Evolutionary conservation across 2,113 vertebrate genomes (phyloP).

Genomic region (Hippocampus abdominalis): DNA sequence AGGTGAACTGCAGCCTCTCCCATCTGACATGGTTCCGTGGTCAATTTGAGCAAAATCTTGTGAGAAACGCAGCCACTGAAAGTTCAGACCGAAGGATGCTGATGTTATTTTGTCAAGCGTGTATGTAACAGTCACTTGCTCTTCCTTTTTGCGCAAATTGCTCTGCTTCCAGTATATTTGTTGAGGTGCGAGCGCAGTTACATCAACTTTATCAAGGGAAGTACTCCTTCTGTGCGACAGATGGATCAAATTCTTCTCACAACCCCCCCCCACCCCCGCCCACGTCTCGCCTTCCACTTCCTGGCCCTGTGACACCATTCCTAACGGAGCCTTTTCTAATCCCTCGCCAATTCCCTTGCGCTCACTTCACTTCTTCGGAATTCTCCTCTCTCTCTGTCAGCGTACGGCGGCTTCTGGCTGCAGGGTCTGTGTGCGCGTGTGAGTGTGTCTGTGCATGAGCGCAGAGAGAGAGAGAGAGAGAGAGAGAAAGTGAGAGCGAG

Average conservation of each 20-base stretch:
- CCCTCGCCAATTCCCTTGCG: constrained; percentile 43
- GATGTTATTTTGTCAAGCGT: too few relatives aligned
- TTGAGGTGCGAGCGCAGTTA: background rate
- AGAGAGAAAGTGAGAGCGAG: too few relatives aligned
- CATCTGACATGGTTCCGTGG: too few relatives aligned
- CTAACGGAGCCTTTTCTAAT: constrained; percentile 36
- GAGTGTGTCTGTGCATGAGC: background rate
- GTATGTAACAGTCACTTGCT: background rate
- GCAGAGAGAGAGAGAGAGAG: background rate
- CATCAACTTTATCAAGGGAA: constrained; percentile 7
- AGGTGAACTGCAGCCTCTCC: too few relatives aligned
- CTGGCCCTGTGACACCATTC: constrained; percentile 34
- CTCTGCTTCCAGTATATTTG: too few relatives aligned
- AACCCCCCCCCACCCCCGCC: constrained; percentile 30
- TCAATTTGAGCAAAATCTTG: too few relatives aligned
- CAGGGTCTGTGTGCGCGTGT: constrained; percentile 12
- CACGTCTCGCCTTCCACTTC: constrained; percentile 38
- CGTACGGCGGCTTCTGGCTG: constrained; percentile 32
- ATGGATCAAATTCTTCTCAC: constrained; percentile 55
- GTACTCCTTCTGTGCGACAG: constrained; percentile 32
- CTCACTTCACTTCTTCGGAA: constrained; percentile 50
- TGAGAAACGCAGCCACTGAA: too few relatives aligned
- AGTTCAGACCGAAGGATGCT: too few relatives aligned
- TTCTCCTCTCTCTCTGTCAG: constrained; percentile 34
- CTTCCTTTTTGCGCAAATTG: background rate